These are phyloP conservation scores for Origma solitaria DNA, from an alignment of 2,113 vertebrate species.

Conservation along the genomic window DNA sequence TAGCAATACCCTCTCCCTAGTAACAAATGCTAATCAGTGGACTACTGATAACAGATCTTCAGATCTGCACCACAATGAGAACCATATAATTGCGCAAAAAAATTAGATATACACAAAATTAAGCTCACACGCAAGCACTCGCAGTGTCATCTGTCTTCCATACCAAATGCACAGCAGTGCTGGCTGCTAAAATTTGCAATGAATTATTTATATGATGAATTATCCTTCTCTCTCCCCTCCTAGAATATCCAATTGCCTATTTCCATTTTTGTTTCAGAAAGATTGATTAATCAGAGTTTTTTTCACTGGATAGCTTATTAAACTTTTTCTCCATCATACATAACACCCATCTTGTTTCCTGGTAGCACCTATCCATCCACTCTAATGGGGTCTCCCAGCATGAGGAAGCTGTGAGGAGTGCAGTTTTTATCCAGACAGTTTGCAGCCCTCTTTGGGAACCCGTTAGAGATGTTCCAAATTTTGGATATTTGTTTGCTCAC, in stretches of 20 bases:
- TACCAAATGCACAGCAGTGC: background rate
- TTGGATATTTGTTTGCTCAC: background rate
- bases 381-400: background rate
- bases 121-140: background rate
- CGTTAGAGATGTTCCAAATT: background rate
- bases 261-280: background rate
- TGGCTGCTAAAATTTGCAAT: constrained; percentile 15
- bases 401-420: background rate
- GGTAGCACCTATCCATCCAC: background rate
- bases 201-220: constrained; percentile 53
- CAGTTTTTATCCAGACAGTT: background rate
- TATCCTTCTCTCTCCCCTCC: background rate
- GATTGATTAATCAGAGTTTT: background rate
- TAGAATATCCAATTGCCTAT: constrained; percentile 20
- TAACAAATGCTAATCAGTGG: background rate
- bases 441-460: background rate
- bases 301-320: background rate
- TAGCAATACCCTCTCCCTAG: background rate
- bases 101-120: background rate
- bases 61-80: background rate
- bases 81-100: background rate
- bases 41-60: background rate
- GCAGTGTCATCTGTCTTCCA: background rate
- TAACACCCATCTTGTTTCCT: background rate
- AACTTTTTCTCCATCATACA: background rate